Evolutionary conservation across 2,888 invertebrate genomes (phyloP), one percentile per base, ranked within the genome.

Genomic region (Drosophila pegasa): DNA sequence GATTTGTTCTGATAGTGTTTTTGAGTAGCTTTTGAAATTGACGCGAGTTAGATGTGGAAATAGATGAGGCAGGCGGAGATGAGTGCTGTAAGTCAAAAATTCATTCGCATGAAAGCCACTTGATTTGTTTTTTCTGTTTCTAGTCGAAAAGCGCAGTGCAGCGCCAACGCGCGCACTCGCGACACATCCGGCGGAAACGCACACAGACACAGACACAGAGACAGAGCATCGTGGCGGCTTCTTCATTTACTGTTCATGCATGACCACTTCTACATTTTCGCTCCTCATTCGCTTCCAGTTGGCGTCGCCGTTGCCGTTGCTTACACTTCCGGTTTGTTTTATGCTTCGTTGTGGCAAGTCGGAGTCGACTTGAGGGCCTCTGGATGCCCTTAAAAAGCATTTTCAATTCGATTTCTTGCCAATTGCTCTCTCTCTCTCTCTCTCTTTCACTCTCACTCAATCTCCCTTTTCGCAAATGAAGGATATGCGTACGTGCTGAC

Each of bases 231-330:
- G 10, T 43, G 51, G 35, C 43, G 51, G 56, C 40, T 43, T 60
- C 64, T 80, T 78, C 71, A 71, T 74, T 81, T 70, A 66, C 61
- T 64, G 71, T 80, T 86, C 78, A 86, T 83, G 83, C 74, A 86
- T 83, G 83, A 78, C 78, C 78, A 83, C 65, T 69, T 78, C 80
- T 71, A 68, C 65, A 69, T 63, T 75, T 80, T 72, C 59, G 70
- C 69, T 75, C 64, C 66, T 72, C 70, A 66, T 73, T 78, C 78
- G 75, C 65, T 68, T 74, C 60, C 56, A 54, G 56, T 61, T 62
- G 64, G 65, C 67, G 55, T 54, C 66, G 43, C 43, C 43, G 2
- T 25, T 27, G 43, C 43, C 27, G 27, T 45, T 74, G 80, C 68
- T 80, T 76, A 75, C 78, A 80, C 62, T 86, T 83, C 83, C 80